Percentiles rank a stretch among this genome's conserved stretches.
phyloP scores from a whole-genome alignment of 2,888 invertebrate species.

The Endotricha flammealis region DNA sequence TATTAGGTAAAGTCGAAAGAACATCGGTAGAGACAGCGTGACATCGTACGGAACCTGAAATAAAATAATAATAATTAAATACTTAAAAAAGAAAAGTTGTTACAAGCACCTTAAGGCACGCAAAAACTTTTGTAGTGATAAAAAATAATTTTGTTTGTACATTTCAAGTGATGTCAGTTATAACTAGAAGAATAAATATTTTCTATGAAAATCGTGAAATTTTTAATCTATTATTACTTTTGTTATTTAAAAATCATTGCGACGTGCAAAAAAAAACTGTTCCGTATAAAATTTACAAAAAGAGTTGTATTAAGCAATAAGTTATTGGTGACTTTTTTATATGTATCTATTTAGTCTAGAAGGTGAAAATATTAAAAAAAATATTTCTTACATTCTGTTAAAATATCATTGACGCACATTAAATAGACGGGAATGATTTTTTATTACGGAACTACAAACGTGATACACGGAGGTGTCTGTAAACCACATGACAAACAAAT shows the following conservation, averaged over 20 bases:
- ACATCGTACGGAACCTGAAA: slow-evolving; percentile 95
- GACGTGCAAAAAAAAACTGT: background rate
- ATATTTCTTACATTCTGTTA: too few relatives aligned
- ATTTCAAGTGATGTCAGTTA: slow-evolving; percentile 34
- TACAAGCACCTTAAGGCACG: slow-evolving; percentile 24
- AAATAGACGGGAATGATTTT: too few relatives aligned
- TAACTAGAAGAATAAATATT: too few relatives aligned
- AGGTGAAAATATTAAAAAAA: too few relatives aligned
- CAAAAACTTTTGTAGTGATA: background rate
- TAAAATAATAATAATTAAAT: slow-evolving; percentile 21
- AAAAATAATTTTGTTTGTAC: slow-evolving; percentile 11
- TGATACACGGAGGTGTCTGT: background rate
- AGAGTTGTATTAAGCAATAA: too few relatives aligned
- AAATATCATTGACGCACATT: too few relatives aligned
- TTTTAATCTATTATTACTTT: background rate
- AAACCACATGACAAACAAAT: background rate
- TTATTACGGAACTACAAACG: background rate
- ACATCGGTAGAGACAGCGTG: slow-evolving; percentile 98
- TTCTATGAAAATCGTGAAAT: background rate
- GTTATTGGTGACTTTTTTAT: too few relatives aligned
- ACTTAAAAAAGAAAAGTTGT: background rate
- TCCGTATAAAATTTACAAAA: slow-evolving; percentile 5
- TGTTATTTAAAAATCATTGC: background rate
- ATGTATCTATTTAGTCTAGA: too few relatives aligned
- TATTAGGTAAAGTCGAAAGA: slow-evolving; percentile 98